Base-by-base conservation (phyloP, 1,140 invertebrate species). In the Caenorhabditis tropicalis region DNA sequence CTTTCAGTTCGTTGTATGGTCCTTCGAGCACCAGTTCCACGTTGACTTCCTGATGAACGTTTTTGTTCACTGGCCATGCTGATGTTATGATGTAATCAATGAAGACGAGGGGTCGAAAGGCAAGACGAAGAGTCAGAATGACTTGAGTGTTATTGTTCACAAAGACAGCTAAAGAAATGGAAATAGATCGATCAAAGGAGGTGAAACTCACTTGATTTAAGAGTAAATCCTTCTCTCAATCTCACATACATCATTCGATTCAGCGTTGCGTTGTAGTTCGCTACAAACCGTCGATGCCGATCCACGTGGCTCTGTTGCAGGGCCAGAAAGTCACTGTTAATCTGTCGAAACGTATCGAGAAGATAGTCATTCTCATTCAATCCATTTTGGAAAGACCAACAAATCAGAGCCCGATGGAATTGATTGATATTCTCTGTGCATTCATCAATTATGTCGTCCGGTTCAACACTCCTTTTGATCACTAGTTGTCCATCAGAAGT, bases 181-280 rank as follows among this genome's bases (percentile, higher is more conserved):
- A 56, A 27, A 27, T 7, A 56, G 39, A 43, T 6, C 39, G 39
- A 43, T 43, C 12, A 53, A 53, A 81, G 12, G 12, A 46, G 5
- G 10, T 5, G 15, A 12, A 49, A 53, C 46, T 74, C 24, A 53
- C 48, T 58, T 9, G 33, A 48, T 21, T 94, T 93, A 90, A 96
- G 92, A 89, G 93, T 94, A 91, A 95, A 96, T 48, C 95, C 95
- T 92, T 96, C 95, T 39, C 95, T 92, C 31, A 96, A 91, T 49
- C 95, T 91, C 89, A 95, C 94, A 43, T 94, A 95, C 46, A 96
- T 90, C 60, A 96, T 92, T 90, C 94, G 94, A 79, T 93, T 92
- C 39, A 95, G 92, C 27, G 93, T 89, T 15, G 83, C 84, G 16
- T 86, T 48, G 79, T 88, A 91, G 48, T n/a, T 12, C 7, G 51